Evolutionary conservation across 2,113 vertebrate species (phyloP).

Genomic region (Nycticryphes semicollaris): DNA sequence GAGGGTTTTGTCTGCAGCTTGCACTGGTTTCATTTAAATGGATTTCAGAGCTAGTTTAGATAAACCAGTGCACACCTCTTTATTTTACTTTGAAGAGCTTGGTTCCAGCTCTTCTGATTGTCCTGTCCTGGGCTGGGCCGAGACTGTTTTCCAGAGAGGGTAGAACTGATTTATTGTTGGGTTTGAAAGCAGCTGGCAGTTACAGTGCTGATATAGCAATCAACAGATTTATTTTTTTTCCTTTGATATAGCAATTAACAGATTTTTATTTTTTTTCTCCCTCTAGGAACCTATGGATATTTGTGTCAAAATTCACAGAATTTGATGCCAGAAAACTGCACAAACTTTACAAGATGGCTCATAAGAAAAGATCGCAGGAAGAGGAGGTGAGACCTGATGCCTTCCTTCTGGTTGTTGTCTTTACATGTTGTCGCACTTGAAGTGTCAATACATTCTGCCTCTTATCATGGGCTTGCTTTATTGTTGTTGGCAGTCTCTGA

Average conservation of each 20-base stretch:
- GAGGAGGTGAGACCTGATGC: constrained; percentile 83
- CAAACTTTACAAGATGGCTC: constrained; percentile 98
- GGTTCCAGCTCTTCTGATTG: background rate
- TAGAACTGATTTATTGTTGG: background rate
- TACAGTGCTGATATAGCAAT: background rate
- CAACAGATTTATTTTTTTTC: background rate
- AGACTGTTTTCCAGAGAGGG: background rate
- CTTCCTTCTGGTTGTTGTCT: background rate
- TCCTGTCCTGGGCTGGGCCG: background rate
- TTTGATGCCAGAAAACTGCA: constrained; percentile 96
- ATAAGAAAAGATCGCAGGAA: constrained; percentile 95
- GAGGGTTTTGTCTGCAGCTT: background rate
- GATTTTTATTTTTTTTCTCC: background rate
- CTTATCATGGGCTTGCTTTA: background rate
- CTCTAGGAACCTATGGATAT: constrained; percentile 96
- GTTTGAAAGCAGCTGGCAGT: background rate
- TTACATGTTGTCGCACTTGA: background rate
- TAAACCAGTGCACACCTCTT: background rate
- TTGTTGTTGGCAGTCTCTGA: background rate
- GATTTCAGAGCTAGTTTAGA: background rate
- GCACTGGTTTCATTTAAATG: background rate
- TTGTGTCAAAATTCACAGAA: constrained; percentile 99
- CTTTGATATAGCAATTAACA: background rate
- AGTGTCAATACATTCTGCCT: background rate
- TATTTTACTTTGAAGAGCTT: background rate